Evolutionary conservation across 1,140 invertebrate genomes (phyloP), one percentile per base, ranked within the genome.

Genomic region (Neuroterus valhalla): DNA sequence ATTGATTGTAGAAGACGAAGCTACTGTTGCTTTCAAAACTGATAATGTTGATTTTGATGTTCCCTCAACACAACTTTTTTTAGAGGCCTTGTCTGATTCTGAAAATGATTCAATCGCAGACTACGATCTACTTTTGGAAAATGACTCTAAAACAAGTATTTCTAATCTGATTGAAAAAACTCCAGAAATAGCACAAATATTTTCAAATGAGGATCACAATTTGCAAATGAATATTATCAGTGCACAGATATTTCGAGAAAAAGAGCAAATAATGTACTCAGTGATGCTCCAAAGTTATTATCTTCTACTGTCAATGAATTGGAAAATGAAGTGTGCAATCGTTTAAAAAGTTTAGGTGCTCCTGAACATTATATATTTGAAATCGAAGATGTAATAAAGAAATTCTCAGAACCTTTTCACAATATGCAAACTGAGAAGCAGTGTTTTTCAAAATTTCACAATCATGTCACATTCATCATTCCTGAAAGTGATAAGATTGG

Each of bases 401-500:
- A 69, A 0, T 48, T 38, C 31, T 11, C 21, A 21, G n/a, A 26
- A 0, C 21, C 45, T 1, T 69, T 69, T 26, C n/a, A 11, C 0
- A 69, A 48, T 50, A 26, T 69, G 0, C 15, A 48, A n/a, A 45
- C 46, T 12, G 71, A 67, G 38, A 19, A 48, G 15, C 44, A 72
- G 23, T 26, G 62, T 23, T 72, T 72, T 6, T 11, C 12, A 45
- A 10, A 72, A 44, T 72, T 66, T 8, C 3, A 68, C n/a, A 48
- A 72, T 10, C 17, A 5, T 26, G 17, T 67, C 31, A 46, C 62
- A 0, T 72, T 31, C 42, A 67, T 72, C 19, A 10, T 21, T 26
- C 62, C 71, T 11, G 38, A 72, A 23, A 72, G 42, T 31, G 67
- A n/a, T 23, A 17, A 46, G n/a, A 72, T 66, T 48, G 62, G 71